phyloP scores from a whole-genome alignment of 2,797 vertebrate species.

The Poeciliopsis infans region DNA sequence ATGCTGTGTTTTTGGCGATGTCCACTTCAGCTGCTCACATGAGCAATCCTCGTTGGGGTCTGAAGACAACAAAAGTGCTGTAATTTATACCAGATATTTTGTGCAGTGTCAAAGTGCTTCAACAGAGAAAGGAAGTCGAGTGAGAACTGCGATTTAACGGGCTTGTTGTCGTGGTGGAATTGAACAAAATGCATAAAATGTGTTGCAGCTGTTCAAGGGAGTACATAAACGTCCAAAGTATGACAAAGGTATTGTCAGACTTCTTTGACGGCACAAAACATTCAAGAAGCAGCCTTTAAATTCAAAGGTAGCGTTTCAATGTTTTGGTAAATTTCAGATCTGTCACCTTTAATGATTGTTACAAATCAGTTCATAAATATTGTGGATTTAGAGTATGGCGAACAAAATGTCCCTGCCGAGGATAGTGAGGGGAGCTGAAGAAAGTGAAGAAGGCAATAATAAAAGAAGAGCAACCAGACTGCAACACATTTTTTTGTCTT shows the following conservation, averaged over 20 bases:
- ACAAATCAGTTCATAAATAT: background rate
- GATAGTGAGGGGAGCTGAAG: background rate
- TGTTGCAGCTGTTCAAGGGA: background rate
- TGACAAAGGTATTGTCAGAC: background rate
- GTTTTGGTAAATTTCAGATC: background rate
- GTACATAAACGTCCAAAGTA: background rate
- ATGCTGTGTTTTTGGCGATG: conserved; percentile 76
- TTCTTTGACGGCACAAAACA: background rate
- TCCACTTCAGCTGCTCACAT: conserved; percentile 66
- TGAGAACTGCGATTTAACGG: background rate
- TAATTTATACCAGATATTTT: conserved; percentile 19
- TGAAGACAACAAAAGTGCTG: conserved; percentile 55
- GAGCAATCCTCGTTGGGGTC: conserved; percentile 50
- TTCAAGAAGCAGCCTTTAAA: background rate
- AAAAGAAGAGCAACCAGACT: background rate
- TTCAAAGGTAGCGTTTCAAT: background rate
- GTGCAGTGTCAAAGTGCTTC: background rate
- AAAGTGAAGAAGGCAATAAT: background rate
- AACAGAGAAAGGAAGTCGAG: background rate
- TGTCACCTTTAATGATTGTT: background rate
- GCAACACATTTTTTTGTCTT: background rate
- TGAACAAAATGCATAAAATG: background rate
- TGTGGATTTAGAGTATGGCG: background rate
- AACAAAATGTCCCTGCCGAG: background rate
- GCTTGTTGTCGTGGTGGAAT: background rate